phyloP scores from a whole-genome alignment of 2,888 invertebrate genomes.

The Amblyteles armatorius region DNA sequence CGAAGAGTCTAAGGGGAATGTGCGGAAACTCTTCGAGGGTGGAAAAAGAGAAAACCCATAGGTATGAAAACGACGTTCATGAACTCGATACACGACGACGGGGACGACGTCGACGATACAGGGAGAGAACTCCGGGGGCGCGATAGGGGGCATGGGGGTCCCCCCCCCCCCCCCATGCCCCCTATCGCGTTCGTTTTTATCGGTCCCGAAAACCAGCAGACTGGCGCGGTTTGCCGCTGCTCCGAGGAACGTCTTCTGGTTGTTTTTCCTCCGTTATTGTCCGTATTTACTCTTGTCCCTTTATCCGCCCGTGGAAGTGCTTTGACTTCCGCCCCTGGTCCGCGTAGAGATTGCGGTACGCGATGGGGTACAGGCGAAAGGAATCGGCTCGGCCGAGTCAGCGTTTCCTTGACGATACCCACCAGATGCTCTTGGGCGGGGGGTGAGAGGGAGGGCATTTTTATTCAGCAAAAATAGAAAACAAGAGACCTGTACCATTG shows the following conservation, averaged over 20 bases:
- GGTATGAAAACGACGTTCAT: slow-evolving; percentile 16
- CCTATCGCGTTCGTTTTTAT: background rate
- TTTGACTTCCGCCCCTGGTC: slow-evolving; percentile 4
- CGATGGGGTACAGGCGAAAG: background rate
- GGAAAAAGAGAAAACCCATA: background rate
- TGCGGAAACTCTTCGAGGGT: background rate
- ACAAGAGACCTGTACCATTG: slow-evolving; percentile 24
- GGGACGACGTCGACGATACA: background rate
- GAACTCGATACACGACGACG: background rate
- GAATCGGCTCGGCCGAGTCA: slow-evolving; percentile 33
- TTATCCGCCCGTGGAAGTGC: slow-evolving; percentile 29
- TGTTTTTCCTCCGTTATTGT: slow-evolving; percentile 7
- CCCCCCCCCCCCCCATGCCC: too few relatives aligned
- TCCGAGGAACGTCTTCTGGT: background rate
- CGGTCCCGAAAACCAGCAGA: slow-evolving; percentile 24
- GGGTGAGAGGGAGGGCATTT: slow-evolving; percentile 10
- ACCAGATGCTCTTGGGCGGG: slow-evolving; percentile 7
- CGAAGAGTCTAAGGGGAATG: background rate
- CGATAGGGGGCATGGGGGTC: too few relatives aligned
- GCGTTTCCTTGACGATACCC: slow-evolving; percentile 46
- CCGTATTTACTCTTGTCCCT: slow-evolving; percentile 26
- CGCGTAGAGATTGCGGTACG: background rate
- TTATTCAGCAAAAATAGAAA: slow-evolving; percentile 46
- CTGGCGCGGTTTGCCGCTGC: slow-evolving; percentile 3
- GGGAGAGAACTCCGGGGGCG: background rate